Conservation (phyloP, 2,113 vertebrate species). For the Lagopus leucura region DNA sequence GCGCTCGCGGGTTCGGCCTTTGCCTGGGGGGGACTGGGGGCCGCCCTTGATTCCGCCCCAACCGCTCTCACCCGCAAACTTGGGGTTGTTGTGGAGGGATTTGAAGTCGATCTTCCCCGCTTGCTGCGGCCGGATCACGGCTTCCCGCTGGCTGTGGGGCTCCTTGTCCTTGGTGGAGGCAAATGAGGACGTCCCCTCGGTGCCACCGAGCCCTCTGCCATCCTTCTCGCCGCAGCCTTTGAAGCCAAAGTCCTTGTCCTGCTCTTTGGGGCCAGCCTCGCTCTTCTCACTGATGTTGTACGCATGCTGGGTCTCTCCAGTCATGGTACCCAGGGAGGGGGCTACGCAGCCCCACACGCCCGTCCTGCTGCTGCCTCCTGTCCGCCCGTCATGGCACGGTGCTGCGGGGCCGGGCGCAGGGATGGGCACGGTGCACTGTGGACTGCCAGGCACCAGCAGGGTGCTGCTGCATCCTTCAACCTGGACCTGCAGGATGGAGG, state of each 20-base stretch:
- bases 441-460: not conserved
- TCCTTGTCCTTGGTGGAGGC: constrained; percentile 80
- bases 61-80: constrained; percentile 78
- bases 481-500: constrained; percentile 37
- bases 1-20: constrained; percentile 81
- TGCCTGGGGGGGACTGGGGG: constrained; percentile 83
- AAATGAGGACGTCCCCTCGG: constrained; percentile 68
- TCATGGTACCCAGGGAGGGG: constrained; percentile 79
- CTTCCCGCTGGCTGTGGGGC: constrained; percentile 86
- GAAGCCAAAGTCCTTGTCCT: constrained; percentile 79
- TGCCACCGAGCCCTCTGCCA: constrained; percentile 10
- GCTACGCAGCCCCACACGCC: constrained; percentile 75
- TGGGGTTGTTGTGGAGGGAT: constrained; percentile 82
- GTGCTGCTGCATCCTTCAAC: constrained; percentile 57
- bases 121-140: constrained; percentile 88
- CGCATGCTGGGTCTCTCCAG: constrained; percentile 89
- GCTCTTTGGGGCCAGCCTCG: constrained; percentile 80
- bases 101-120: constrained; percentile 88
- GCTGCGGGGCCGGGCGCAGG: constrained; percentile 36
- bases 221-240: constrained; percentile 82
- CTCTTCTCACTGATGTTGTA: constrained; percentile 80
- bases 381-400: constrained; percentile 76
- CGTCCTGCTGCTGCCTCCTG: constrained; percentile 75
- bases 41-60: constrained; percentile 83
- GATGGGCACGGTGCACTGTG: not conserved